These are phyloP conservation scores for Scaeva pyrastri DNA, from an alignment of 2,888 invertebrate species.

Conservation along the genomic window DNA sequence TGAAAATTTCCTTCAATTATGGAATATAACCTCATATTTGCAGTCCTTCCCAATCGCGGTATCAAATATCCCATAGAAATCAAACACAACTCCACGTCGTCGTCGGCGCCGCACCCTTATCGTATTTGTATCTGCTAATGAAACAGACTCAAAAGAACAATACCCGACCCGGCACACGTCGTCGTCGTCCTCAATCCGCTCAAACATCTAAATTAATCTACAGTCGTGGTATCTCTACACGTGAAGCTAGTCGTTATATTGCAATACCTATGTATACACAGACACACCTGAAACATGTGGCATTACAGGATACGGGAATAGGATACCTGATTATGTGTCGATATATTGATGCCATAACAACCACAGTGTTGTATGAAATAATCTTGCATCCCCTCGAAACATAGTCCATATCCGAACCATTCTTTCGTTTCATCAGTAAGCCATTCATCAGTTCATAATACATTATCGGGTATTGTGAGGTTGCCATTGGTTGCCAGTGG, in stretches of 20 bases:
- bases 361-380: slow-evolving; percentile 36
- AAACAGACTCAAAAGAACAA: slow-evolving; percentile 18
- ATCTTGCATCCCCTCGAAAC: slow-evolving; percentile 22
- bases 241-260: neutral
- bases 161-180: neutral
- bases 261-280: neutral
- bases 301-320: no score
- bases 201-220: slow-evolving; percentile 30
- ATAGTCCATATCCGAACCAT: neutral
- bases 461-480: slow-evolving; percentile 45
- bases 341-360: slow-evolving; percentile 40
- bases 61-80: neutral
- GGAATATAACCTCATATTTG: no score
- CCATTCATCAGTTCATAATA: slow-evolving; percentile 56
- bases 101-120: neutral
- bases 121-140: slow-evolving; percentile 13
- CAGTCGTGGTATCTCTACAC: neutral
- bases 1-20: no score
- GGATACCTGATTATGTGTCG: slow-evolving; percentile 59
- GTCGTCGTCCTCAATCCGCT: neutral
- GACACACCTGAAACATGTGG: slow-evolving; percentile 19
- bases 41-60: neutral
- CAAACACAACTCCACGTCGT: neutral
- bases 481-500: slow-evolving; percentile 21
- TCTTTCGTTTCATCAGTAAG: slow-evolving; percentile 30